phyloP scores from a whole-genome alignment of 53 echinoderm and acorn worm genomes.

The Holothuria scabra region DNA sequence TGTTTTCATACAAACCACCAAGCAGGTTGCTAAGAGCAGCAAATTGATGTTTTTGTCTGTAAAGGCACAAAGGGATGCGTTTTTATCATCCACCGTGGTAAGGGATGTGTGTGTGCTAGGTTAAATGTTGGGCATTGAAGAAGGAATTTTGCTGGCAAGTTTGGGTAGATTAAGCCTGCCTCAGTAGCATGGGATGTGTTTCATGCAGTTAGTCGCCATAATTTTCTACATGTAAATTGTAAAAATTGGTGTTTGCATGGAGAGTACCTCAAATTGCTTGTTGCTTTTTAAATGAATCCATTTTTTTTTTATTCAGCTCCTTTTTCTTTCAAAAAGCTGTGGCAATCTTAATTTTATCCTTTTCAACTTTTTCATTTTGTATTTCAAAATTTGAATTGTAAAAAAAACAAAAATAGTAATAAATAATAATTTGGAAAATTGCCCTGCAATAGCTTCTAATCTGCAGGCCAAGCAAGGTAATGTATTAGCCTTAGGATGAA shows the following conservation, averaged over 20 bases:
- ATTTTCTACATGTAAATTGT: no score
- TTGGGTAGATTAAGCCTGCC: no score
- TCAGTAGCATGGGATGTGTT: no score
- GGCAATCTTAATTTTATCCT: conserved; percentile 32
- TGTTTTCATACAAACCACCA: conserved; percentile 34
- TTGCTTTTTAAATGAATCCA: no score
- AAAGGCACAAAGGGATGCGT: conserved; percentile 26
- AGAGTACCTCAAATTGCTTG: no score
- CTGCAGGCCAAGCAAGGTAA: no score
- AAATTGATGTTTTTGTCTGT: conserved; percentile 10
- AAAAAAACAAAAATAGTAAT: conserved; percentile 16
- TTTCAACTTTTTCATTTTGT: conserved; percentile 10
- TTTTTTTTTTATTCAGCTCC: background rate
- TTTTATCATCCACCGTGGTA: conserved; percentile 5
- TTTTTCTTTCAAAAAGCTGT: conserved; percentile 43
- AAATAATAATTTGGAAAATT: background rate
- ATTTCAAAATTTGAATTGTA: background rate
- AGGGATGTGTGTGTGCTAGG: conserved; percentile 37
- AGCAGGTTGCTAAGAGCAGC: conserved; percentile 10
- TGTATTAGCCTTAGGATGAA: no score
- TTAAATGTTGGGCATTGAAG: conserved; percentile 2
- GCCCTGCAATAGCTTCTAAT: conserved; percentile 1
- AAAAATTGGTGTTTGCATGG: no score
- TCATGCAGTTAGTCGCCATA: no score
- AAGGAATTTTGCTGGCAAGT: background rate